Base-by-base conservation (phyloP, 2,888 invertebrate species). In the Girardia tigrina region DNA sequence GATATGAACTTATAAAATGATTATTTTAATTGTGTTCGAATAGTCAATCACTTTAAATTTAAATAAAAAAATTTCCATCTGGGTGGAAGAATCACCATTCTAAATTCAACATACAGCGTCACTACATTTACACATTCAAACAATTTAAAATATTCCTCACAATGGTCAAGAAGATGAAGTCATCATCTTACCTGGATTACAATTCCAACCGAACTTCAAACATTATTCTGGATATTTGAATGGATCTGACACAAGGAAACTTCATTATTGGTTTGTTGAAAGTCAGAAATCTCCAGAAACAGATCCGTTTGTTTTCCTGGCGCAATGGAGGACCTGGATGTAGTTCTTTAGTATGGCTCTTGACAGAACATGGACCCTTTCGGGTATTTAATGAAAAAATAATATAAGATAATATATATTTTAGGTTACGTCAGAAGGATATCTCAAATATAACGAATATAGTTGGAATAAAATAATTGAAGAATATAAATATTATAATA, bases 161-260 rank as follows among this genome's bases (percentile, higher is more conserved):
- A n/a, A n/a, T n/a, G 56, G 56, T n/a, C 4, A 56, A n/a, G 8
- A 56, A 56, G 84, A 85, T 79, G 79, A 81, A 75, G 81, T 86
- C 1, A 79, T 73, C 0, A 75, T 80, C 42, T 79, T 85, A 72
- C 85, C 85, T 0, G 85, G 84, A 1, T 80, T 85, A 36, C 77
- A 79, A 2, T 81, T 80, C 71, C 79, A 82, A 74, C 80, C 82
- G 0, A 77, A 77, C 28, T 86, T 85, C 81, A 81, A 80, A 75
- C 85, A 85, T 36, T 85, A 84, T 77, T 85, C 85, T 16, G 86
- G 86, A 16, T 86, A 85, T 78, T 79, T 86, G 72, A 79, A 81
- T 29, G 83, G 83, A 0, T 42, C 56, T n/a, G 73, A 72, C 4
- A 74, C 42, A 23, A 76, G 73, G 23, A 42, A 27, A 23, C 28